Conservation (phyloP, 2,113 vertebrate genomes). For the Spea multiplicata region DNA sequence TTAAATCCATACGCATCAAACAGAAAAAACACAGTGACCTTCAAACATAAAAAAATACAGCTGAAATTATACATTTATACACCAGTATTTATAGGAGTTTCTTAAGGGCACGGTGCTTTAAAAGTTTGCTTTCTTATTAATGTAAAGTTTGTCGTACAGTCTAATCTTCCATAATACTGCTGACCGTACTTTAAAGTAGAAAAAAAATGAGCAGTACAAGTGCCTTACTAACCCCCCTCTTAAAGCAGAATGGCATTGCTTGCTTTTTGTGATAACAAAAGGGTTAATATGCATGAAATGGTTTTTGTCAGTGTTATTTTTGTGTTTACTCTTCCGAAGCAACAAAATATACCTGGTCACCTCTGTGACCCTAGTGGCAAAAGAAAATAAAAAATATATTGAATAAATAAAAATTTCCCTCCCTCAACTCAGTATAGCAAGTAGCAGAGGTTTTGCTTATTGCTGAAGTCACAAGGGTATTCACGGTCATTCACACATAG, state of each 20-base stretch:
- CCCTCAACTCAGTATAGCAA: conserved; percentile 54
- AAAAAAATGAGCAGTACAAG: neutral
- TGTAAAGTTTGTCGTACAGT: too few species aligned
- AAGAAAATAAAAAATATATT: conserved; percentile 63
- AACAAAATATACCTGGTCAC: conserved; percentile 54
- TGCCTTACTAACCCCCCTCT: neutral
- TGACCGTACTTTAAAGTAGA: too few species aligned
- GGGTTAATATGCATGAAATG: conserved; percentile 26
- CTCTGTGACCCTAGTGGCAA: conserved; percentile 65
- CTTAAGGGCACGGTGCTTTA: too few species aligned
- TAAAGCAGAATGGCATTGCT: neutral
- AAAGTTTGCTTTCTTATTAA: too few species aligned
- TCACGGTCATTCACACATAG: conserved; percentile 45
- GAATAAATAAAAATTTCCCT: conserved; percentile 49
- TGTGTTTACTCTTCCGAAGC: conserved; percentile 59
- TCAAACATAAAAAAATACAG: too few species aligned
- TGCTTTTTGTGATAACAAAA: neutral
- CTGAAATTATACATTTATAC: too few species aligned
- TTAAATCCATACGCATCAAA: too few species aligned
- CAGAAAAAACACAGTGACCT: too few species aligned
- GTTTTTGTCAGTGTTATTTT: conserved; percentile 67
- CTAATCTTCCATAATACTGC: too few species aligned
- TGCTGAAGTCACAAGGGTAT: conserved; percentile 56
- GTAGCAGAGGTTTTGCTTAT: conserved; percentile 66
- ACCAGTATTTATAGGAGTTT: too few species aligned